Evolutionary conservation across 2,888 invertebrate genomes (phyloP).

Genomic region (Apamea sordens): DNA sequence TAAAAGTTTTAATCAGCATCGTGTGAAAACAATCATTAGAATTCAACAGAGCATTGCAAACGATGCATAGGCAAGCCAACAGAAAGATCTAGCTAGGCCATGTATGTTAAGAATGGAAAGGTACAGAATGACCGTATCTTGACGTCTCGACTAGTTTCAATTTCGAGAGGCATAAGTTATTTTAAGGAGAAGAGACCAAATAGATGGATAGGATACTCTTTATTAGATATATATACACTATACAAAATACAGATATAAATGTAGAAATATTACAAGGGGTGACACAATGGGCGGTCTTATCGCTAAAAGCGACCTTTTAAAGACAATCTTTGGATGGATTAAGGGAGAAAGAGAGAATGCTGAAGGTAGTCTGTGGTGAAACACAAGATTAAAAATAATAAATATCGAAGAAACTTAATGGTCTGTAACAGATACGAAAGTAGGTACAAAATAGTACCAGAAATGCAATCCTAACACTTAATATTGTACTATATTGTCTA

Average conservation of each 20-base stretch:
- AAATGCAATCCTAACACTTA: neutral
- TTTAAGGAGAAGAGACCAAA: neutral
- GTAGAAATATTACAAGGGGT: too few species aligned
- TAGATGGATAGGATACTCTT: too few species aligned
- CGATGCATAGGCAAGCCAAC: neutral
- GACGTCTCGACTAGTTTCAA: neutral
- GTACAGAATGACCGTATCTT: neutral
- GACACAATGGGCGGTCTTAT: too few species aligned
- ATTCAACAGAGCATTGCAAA: slow-evolving; percentile 2
- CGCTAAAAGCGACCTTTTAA: too few species aligned
- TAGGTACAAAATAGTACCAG: neutral
- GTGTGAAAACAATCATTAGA: neutral
- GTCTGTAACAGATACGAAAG: neutral
- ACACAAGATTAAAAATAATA: neutral
- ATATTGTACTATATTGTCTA: neutral
- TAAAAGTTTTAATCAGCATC: neutral
- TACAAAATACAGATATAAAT: too few species aligned
- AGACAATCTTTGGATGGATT: too few species aligned
- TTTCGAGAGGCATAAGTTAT: too few species aligned
- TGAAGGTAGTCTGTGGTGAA: too few species aligned
- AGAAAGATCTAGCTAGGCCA: neutral
- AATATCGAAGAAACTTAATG: neutral
- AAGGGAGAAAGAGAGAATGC: too few species aligned
- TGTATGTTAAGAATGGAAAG: too few species aligned
- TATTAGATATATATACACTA: too few species aligned